Evolutionary conservation across 2,797 vertebrate genomes (phyloP).

Genomic region (Danio albolineatus): DNA sequence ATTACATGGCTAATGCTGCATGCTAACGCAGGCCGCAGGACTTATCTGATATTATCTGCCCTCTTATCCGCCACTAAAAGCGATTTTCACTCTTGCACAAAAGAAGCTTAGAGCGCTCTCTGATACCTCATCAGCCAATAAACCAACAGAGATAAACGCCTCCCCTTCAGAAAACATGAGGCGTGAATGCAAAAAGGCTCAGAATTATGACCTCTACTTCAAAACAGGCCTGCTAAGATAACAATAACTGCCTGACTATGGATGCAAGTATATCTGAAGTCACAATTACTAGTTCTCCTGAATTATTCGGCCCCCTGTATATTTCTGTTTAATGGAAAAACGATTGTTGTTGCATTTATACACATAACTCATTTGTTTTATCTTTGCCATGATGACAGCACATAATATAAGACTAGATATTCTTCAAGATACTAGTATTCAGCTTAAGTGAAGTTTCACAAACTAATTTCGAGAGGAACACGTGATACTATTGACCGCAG

Average conservation of each 20-base stretch:
- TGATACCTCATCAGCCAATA: conserved; percentile 35
- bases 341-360: too few relatives aligned
- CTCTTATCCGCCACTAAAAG: conserved; percentile 68
- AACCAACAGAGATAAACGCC: conserved; percentile 35
- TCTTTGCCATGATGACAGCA: too few relatives aligned
- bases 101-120: conserved; percentile 31
- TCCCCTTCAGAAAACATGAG: conserved; percentile 4
- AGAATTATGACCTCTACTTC: conserved; percentile 5
- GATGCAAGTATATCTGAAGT: too few relatives aligned
- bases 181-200: background rate
- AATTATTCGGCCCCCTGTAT: too few relatives aligned
- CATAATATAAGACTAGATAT: too few relatives aligned
- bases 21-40: conserved; percentile 64
- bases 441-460: too few relatives aligned
- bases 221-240: background rate
- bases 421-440: too few relatives aligned
- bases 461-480: too few relatives aligned
- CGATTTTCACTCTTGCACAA: conserved; percentile 63
- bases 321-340: too few relatives aligned
- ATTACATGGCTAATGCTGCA: conserved; percentile 68
- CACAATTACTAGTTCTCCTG: too few relatives aligned
- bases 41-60: conserved; percentile 70
- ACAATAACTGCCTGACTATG: background rate
- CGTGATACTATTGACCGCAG: too few relatives aligned
- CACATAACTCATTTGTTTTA: too few relatives aligned